Base-by-base conservation (phyloP, 2,797 vertebrate genomes). In the Spinus olivaceus region DNA sequence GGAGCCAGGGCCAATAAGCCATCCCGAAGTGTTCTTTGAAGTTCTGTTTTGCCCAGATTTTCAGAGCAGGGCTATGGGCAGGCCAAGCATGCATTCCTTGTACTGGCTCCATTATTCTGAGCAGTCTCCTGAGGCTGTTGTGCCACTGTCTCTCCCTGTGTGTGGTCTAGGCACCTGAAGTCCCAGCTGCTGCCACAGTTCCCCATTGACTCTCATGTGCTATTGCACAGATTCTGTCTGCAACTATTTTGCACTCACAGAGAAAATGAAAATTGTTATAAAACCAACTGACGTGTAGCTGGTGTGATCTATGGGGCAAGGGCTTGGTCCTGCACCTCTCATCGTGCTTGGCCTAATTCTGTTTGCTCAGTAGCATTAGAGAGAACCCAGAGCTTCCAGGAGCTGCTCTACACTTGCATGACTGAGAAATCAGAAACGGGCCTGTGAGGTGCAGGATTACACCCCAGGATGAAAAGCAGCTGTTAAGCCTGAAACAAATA, bases 1-100 rank as follows among this genome's bases (percentile, higher is more conserved):
- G 71, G 42, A 20, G n/a, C 41, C 9, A 1, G 78, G 92, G 57
- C 91, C 73, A 59, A 59, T 94, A 93, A 97, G 95, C 96, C 95
- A 96, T 96, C 96, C 85, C 83, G 94, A 97, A 96, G 96, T 93
- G 83, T 97, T 96, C 76, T 65, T 90, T 92, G 66, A 86, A 67
- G 81, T 87, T 90, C 78, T 84, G 46, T 50, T 95, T 80, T 79
- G 88, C 86, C 95, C 79, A 88, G 64, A 91, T 73, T 81, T 90
- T 88, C 51, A 33, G 67, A 82, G 73, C 85, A 60, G 80, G 72
- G 70, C 73, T 74, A 10, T 71, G 70, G 94, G 80, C 92, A 96
- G 78, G 79, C 39, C 28, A 59, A 82, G 60, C 69, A 65, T 54
- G 12, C 0, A 1, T 49, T 73, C 35, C 46, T 39, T 33, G 33